These are phyloP conservation scores for Carposina sasakii DNA, from an alignment of 1,140 invertebrate genomes.

Conservation along the genomic window DNA sequence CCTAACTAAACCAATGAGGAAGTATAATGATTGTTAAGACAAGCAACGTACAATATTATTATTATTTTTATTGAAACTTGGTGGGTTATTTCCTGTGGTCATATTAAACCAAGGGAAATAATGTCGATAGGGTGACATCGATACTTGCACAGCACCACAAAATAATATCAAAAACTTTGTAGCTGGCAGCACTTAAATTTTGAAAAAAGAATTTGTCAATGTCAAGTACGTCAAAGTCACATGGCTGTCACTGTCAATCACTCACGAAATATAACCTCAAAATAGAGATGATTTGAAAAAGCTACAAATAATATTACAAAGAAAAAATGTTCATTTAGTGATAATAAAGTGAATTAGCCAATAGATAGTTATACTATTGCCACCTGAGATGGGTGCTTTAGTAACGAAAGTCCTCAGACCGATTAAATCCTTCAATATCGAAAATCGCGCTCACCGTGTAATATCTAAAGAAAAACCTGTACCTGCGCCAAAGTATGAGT, in stretches of 20 bases:
- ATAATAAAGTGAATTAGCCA: neutral
- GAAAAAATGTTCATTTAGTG: neutral
- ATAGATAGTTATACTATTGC: conserved; percentile 22
- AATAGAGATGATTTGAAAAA: neutral
- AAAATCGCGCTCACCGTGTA: conserved; percentile 79
- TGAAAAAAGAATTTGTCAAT: too few species aligned
- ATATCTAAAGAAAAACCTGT: conserved; percentile 79
- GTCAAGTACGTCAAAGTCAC: too few species aligned
- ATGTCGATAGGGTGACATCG: too few species aligned
- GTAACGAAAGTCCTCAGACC: conserved; percentile 53
- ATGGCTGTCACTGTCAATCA: neutral
- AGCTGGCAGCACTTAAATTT: too few species aligned
- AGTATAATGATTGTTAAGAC: too few species aligned
- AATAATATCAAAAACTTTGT: too few species aligned
- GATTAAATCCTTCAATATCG: conserved; percentile 76
- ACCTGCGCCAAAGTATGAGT: conserved; percentile 76
- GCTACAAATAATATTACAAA: neutral
- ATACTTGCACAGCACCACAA: too few species aligned
- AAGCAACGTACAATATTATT: too few species aligned
- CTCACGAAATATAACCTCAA: conserved; percentile 5
- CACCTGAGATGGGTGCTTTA: conserved; percentile 67
- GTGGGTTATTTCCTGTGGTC: too few species aligned
- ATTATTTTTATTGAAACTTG: too few species aligned
- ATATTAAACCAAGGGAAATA: too few species aligned
- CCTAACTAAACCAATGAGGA: too few species aligned